Evolutionary conservation across 2,888 invertebrate species (phyloP), one percentile per base, ranked within the genome.

Genomic region (Tanytarsus gracilentus): DNA sequence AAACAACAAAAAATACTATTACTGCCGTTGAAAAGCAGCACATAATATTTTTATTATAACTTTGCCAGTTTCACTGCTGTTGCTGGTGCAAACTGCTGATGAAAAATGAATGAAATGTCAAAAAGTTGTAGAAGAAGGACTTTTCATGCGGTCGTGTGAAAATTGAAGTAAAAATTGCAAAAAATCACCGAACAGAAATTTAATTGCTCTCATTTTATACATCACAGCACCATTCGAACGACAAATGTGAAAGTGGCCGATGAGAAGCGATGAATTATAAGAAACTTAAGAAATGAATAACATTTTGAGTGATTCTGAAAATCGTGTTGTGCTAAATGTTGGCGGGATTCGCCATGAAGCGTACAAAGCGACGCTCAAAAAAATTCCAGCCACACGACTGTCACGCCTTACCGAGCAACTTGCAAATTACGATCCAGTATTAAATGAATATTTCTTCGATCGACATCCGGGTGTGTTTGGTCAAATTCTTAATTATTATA

Each of bases 381-480:
- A 91, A 76, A 91, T 92, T 68, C 90, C 91, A 16, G 91, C 91
- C 66, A 92, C 91, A 7, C 75, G 91, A 58, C 77, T 91, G 62
- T 89, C 88, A 26, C 78, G 90, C 62, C 78, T 92, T 65, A 88
- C 87, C 11, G 90, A 92, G 69, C 88, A 88, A 6, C 77, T 90
- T 65, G 89, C 89, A 66, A 91, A 92, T 75, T 92, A 91, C 75
- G 91, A 92, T 75, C 88, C 89, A 3, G 83, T 90, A 52, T 80
- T 90, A 66, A 90, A 92, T 73, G 91, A 92, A 73, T 92, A 89
- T 74, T 88, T 88, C 76, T 91, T 91, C 72, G 88, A 86, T 73
- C 75, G 88, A 52, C 90, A 91, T 76, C 91, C 90, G 4, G 89
- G 89, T n/a, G 90, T 92, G 14, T 91, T 91, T 71, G 88, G 88